Percentiles rank a stretch among this genome's conserved stretches.
These are phyloP conservation scores for Prolemur simus DNA, from an alignment of 2,113 vertebrate species.

Conservation along the genomic window DNA sequence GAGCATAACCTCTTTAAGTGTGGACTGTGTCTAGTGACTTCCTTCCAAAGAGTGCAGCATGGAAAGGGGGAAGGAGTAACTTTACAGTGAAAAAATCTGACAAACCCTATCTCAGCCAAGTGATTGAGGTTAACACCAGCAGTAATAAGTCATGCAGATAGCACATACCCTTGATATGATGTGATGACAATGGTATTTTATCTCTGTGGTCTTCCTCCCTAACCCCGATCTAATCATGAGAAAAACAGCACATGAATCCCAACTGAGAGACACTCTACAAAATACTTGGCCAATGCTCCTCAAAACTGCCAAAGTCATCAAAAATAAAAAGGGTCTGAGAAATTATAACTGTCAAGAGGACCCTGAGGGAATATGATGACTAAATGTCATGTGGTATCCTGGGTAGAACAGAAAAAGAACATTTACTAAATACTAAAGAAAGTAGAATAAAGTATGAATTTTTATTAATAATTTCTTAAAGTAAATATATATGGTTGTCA, in stretches of 20 bases:
- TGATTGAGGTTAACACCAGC: neutral
- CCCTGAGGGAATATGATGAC: neutral
- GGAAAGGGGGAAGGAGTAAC: neutral
- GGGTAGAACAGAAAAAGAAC: neutral
- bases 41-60: neutral
- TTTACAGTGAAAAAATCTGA: neutral
- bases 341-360: neutral
- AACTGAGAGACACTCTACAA: neutral
- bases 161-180: neutral
- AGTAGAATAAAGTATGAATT: neutral
- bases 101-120: neutral
- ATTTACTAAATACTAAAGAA: neutral
- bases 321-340: neutral
- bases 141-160: neutral
- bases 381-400: neutral
- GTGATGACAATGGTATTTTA: neutral
- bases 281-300: neutral
- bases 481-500: neutral
- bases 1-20: neutral
- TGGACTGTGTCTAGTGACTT: neutral
- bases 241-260: neutral
- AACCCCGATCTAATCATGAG: neutral
- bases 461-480: neutral
- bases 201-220: neutral
- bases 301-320: neutral